Evolutionary conservation across 1,140 invertebrate species (phyloP).

Genomic region (Tetramorium parvispinum): DNA sequence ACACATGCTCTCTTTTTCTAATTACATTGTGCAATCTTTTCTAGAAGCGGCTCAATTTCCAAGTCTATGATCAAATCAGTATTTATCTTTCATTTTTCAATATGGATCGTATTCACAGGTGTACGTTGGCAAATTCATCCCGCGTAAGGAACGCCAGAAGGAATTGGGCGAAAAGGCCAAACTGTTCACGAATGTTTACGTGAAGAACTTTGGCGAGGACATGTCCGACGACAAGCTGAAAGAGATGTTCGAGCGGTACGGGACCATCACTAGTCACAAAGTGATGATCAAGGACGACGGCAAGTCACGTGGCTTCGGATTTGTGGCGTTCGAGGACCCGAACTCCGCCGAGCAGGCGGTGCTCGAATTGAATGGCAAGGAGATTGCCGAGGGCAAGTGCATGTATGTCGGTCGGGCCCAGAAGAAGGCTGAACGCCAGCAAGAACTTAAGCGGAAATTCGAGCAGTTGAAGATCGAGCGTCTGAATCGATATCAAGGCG

Average conservation of each 20-base stretch:
- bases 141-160: conserved; percentile 98
- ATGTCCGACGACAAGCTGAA: conserved; percentile 96
- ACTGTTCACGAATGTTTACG: conserved; percentile 99
- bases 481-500: conserved; percentile 96
- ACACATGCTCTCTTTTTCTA: too few relatives aligned
- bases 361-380: conserved; percentile 95
- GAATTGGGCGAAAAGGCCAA: conserved; percentile 99
- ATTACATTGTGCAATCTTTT: too few relatives aligned
- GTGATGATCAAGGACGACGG: conserved; percentile 98
- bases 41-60: too few relatives aligned
- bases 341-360: conserved; percentile 98
- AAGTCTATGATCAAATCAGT: background rate
- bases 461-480: conserved; percentile 98
- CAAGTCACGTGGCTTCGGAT: conserved; percentile 98
- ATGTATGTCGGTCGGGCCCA: conserved; percentile 98
- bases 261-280: conserved; percentile 97
- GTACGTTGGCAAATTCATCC: conserved; percentile 99
- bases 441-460: conserved; percentile 98
- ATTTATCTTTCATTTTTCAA: background rate
- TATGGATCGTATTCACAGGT: conserved; percentile 87
- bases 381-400: conserved; percentile 92
- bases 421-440: conserved; percentile 99
- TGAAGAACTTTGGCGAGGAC: conserved; percentile 99
- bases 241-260: conserved; percentile 98
- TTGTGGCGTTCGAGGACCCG: conserved; percentile 99